A percentile compares a stretch with the other conserved stretches of the same genome.
These are phyloP conservation scores for Drosophila leonis DNA, from an alignment of 2,888 invertebrate species.

Conservation along the genomic window DNA sequence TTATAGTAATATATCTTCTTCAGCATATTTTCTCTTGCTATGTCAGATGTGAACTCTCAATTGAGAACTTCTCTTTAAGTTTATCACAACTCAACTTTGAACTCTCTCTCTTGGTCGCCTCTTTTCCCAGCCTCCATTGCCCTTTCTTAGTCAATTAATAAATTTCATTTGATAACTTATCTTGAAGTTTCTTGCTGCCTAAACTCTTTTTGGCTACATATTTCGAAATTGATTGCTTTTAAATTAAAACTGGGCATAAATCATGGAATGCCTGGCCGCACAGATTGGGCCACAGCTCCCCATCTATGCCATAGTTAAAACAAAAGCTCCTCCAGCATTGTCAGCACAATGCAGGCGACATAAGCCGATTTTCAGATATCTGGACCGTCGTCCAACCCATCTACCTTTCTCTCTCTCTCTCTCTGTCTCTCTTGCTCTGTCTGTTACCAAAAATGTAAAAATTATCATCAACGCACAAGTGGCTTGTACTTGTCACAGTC, in stretches of 20 bases:
- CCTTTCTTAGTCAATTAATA: background rate
- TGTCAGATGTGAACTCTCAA: background rate
- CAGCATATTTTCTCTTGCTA: background rate
- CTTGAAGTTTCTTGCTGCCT: slow-evolving; percentile 38
- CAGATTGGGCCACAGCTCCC: slow-evolving; percentile 22
- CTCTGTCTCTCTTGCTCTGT: background rate
- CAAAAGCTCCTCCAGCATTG: slow-evolving; percentile 76
- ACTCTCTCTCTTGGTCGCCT: no score
- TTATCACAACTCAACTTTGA: background rate
- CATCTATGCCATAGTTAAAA: slow-evolving; percentile 45
- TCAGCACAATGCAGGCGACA: slow-evolving; percentile 83
- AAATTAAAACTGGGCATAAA: slow-evolving; percentile 73
- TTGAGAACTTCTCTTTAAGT: background rate
- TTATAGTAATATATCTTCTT: background rate
- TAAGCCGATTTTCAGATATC: slow-evolving; percentile 85
- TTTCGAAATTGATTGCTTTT: slow-evolving; percentile 74
- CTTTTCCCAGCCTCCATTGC: no score
- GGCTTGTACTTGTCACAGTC: slow-evolving; percentile 78
- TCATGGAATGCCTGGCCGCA: slow-evolving; percentile 61
- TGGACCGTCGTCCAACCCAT: slow-evolving; percentile 28
- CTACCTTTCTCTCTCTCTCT: background rate
- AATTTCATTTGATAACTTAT: slow-evolving; percentile 30
- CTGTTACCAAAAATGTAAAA: slow-evolving; percentile 65
- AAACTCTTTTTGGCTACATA: slow-evolving; percentile 60
- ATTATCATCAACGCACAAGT: slow-evolving; percentile 80